Base-by-base conservation (phyloP, 2,888 invertebrate species). In the Heteromyza rotundicornis region DNA sequence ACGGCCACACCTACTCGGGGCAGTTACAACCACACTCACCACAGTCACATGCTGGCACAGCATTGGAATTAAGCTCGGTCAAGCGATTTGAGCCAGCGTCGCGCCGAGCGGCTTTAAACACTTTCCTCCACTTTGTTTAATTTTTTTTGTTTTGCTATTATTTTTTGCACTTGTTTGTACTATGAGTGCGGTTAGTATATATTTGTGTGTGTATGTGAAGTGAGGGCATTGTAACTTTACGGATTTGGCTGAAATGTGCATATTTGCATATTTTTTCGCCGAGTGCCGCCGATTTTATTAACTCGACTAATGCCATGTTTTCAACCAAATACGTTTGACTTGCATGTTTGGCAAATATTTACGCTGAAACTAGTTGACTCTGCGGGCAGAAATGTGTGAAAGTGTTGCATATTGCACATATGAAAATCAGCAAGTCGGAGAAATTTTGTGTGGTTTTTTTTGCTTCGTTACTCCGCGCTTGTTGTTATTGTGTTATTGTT, bases 181-280 rank as follows among this genome's bases (percentile, higher is more conserved):
- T n/a, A n/a, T n/a, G n/a, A n/a, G n/a, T n/a, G n/a, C n/a, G n/a
- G n/a, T n/a, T n/a, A n/a, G n/a, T n/a, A n/a, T n/a, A n/a, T n/a
- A n/a, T n/a, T n/a, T n/a, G n/a, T n/a, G n/a, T n/a, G n/a, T n/a
- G n/a, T n/a, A n/a, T n/a, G n/a, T n/a, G n/a, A n/a, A n/a, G 56
- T 36, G 57, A 73, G 75, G 75, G 74, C 76, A 76, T 74, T 75
- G 75, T 62, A 75, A 75, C 69, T 75, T 76, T 73, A 68, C 75
- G 75, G 75, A 75, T 74, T 75, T 71, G 66, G 68, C 59, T 66
- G 58, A 58, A 57, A 62, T 66, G 70, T 65, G 68, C 74, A 75
- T 74, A 75, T 72, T 72, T 51, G 24, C 54, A 40, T 2, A 14
- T 50, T 14, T 7, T 52, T 10, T 23, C n/a, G n/a, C n/a, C n/a